phyloP scores from a whole-genome alignment of 2,113 vertebrate species.

The Saccopteryx leptura region DNA sequence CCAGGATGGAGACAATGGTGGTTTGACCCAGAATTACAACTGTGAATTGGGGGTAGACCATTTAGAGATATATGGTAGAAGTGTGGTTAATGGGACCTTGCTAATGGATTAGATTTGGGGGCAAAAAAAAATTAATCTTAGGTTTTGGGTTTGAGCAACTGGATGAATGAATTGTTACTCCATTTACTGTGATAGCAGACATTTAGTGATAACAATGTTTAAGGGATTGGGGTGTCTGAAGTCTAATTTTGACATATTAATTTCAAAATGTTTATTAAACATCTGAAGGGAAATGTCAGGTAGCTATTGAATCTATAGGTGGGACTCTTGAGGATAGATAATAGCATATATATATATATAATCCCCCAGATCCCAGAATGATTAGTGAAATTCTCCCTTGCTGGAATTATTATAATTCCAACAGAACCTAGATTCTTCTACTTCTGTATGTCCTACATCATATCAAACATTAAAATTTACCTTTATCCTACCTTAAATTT shows the following conservation, averaged over 20 bases:
- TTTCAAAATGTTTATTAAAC: slow-evolving; percentile 33
- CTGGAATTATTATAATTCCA: background rate
- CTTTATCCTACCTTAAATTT: slow-evolving; percentile 46
- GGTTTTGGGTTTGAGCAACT: background rate
- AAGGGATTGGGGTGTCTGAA: background rate
- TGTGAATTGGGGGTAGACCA: background rate
- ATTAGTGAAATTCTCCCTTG: slow-evolving; percentile 32
- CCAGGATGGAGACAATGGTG: background rate
- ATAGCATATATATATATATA: background rate
- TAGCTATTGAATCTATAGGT: slow-evolving; percentile 18
- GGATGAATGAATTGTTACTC: background rate
- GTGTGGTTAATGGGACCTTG: background rate
- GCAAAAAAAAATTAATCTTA: background rate
- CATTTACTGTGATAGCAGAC: background rate
- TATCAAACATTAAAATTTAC: slow-evolving; percentile 51
- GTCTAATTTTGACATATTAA: background rate
- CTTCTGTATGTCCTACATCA: background rate
- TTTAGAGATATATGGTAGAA: background rate
- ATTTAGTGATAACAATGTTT: too few species aligned
- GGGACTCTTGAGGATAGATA: background rate
- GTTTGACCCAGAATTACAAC: background rate
- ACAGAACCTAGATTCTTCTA: background rate
- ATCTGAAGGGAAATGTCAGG: background rate
- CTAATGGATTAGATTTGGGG: background rate
- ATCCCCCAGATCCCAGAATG: too few species aligned